Evolutionary conservation across 2,797 vertebrate species (phyloP).

Genomic region (Macroramphosus scolopax): DNA sequence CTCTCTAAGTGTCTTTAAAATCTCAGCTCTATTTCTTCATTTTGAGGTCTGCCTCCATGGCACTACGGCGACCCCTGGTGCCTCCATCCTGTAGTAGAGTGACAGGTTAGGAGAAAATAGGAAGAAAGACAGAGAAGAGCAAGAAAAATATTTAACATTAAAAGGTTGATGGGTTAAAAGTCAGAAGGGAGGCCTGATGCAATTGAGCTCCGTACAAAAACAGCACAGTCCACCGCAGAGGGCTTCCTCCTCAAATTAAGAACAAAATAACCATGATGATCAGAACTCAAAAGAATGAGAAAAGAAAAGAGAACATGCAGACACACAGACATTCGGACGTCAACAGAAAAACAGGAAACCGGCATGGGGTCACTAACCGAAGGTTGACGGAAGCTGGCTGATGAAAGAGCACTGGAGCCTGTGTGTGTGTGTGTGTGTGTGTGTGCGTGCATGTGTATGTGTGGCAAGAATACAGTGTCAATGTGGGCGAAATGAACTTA

Average conservation of each 20-base stretch:
- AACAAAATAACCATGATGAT: conserved; percentile 37
- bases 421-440: conserved; percentile 7
- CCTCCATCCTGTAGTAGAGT: conserved; percentile 87
- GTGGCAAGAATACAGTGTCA: too few relatives aligned
- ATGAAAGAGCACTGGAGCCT: conserved; percentile 37
- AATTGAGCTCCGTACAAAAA: conserved; percentile 30
- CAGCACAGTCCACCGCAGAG: conserved; percentile 52
- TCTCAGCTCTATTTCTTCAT: conserved; percentile 91
- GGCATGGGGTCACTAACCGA: conserved; percentile 38
- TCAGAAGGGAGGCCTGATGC: conserved; percentile 33
- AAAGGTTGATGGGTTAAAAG: conserved; percentile 9
- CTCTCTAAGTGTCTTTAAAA: too few relatives aligned
- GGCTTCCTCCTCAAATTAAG: conserved; percentile 62
- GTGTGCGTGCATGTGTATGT: conserved; percentile 10
- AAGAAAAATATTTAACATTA: conserved; percentile 6
- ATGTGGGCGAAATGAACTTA: conserved; percentile 24
- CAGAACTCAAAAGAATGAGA: conserved; percentile 39
- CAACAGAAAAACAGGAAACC: conserved; percentile 37
- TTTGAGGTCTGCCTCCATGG: conserved; percentile 99
- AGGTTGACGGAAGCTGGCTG: conserved; percentile 41
- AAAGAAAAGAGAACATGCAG: conserved; percentile 64
- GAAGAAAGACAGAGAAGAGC: conserved; percentile 11
- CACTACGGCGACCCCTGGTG: conserved; percentile 96
- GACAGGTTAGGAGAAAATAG: conserved; percentile 32
- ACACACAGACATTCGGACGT: conserved; percentile 46